Conservation (phyloP, 2,797 vertebrate species). For the Columba guinea region DNA sequence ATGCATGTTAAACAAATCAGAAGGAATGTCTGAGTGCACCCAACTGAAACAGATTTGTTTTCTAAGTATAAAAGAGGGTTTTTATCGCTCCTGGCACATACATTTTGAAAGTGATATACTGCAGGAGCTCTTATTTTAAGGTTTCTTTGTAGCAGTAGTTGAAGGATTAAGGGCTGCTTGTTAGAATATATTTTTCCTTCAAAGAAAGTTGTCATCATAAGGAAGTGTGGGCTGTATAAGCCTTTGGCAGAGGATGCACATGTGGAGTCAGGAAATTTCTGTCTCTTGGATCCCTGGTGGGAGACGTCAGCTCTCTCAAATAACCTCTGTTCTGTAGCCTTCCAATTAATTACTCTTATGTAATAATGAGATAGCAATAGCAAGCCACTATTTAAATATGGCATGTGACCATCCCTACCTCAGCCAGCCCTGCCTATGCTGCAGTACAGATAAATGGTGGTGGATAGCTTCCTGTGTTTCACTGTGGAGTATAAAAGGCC, state of each 20-base stretch:
- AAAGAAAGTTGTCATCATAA: not conserved
- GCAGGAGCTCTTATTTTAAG: not conserved
- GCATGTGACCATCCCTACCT: not conserved
- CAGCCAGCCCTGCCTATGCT: not conserved
- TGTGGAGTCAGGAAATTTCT: not conserved
- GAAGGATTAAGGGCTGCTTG: not conserved
- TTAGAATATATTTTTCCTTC: not conserved
- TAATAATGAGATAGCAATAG: not conserved
- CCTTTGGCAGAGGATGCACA: not conserved
- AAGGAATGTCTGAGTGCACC: not conserved
- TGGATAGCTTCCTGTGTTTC: not conserved
- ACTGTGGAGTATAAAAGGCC: not conserved
- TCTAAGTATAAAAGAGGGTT: not conserved
- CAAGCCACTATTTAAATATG: not conserved
- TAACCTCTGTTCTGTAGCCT: not conserved
- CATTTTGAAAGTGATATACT: not conserved
- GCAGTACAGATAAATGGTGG: not conserved
- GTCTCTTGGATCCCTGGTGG: not conserved
- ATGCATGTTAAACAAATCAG: constrained; percentile 19
- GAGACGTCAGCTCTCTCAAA: not conserved
- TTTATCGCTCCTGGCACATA: not conserved
- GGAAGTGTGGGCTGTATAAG: not conserved
- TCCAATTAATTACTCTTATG: not conserved
- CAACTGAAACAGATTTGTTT: constrained; percentile 24
- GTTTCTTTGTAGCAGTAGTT: not conserved